phyloP scores from a whole-genome alignment of 2,797 vertebrate genomes.

The Valencia hispanica region DNA sequence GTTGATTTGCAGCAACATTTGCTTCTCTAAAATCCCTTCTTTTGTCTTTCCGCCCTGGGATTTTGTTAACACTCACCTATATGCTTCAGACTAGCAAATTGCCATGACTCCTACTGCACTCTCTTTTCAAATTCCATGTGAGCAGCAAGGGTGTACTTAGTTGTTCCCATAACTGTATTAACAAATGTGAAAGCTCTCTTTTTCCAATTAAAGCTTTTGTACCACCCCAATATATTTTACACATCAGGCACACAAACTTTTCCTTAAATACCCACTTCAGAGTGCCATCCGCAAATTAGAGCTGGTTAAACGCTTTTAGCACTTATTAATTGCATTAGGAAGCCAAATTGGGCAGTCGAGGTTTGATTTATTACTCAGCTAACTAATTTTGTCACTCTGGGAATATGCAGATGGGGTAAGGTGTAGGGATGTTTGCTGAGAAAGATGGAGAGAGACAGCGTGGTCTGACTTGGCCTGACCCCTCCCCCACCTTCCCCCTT shows the following conservation, averaged over 20 bases:
- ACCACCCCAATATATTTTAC: constrained; percentile 58
- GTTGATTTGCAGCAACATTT: background rate
- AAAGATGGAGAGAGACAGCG: constrained; percentile 73
- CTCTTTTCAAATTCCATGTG: background rate
- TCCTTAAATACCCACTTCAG: constrained; percentile 71
- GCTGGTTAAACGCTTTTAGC: constrained; percentile 83
- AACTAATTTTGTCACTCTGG: constrained; percentile 85
- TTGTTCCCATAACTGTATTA: background rate
- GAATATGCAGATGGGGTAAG: constrained; percentile 77
- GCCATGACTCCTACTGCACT: background rate
- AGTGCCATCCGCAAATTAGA: constrained; percentile 79
- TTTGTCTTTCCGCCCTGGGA: background rate
- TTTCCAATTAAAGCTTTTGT: constrained; percentile 1
- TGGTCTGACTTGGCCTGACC: constrained; percentile 64
- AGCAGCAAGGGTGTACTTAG: background rate
- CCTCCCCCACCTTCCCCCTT: constrained; percentile 39
- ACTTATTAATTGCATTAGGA: constrained; percentile 85
- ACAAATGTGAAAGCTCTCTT: background rate
- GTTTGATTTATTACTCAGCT: constrained; percentile 84
- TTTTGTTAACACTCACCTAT: background rate
- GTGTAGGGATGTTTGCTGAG: constrained; percentile 63
- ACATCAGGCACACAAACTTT: constrained; percentile 52
- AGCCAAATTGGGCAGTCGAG: constrained; percentile 82
- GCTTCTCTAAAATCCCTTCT: background rate
- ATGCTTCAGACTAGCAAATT: background rate